Percentiles rank a stretch among this genome's conserved stretches.
phyloP scores from a whole-genome alignment of 2,113 vertebrate species.

The Otis tarda region DNA sequence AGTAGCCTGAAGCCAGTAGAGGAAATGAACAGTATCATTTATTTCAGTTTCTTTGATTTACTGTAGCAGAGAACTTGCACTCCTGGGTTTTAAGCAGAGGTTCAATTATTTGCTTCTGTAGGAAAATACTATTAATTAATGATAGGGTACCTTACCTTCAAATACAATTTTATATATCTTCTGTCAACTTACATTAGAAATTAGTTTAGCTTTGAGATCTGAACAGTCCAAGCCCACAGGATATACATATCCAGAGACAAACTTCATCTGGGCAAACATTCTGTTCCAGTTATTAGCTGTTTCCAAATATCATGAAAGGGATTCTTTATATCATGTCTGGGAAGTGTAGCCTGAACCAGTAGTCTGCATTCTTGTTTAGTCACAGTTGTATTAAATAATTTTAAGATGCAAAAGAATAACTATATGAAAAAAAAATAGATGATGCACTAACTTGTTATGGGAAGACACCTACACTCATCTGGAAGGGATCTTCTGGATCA shows the following conservation, averaged over 20 bases:
- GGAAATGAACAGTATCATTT: conserved; percentile 23
- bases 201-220: neutral
- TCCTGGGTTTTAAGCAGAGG: neutral
- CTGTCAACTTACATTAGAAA: neutral
- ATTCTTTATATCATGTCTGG: neutral
- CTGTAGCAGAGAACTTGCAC: neutral
- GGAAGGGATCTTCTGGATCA: neutral
- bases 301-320: neutral
- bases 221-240: neutral
- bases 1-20: neutral
- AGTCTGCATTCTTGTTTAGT: neutral
- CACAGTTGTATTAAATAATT: neutral
- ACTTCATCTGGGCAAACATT: neutral
- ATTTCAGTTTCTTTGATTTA: conserved; percentile 1
- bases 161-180: conserved; percentile 1
- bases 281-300: neutral
- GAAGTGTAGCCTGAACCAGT: neutral
- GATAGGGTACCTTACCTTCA: neutral
- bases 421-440: neutral
- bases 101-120: conserved; percentile 28
- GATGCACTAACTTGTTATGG: neutral
- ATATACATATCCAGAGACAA: neutral
- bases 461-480: neutral
- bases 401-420: neutral
- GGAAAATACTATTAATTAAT: conserved; percentile 49